These are phyloP conservation scores for Metopolophium dirhodum DNA, from an alignment of 1,140 invertebrate genomes.

Conservation along the genomic window DNA sequence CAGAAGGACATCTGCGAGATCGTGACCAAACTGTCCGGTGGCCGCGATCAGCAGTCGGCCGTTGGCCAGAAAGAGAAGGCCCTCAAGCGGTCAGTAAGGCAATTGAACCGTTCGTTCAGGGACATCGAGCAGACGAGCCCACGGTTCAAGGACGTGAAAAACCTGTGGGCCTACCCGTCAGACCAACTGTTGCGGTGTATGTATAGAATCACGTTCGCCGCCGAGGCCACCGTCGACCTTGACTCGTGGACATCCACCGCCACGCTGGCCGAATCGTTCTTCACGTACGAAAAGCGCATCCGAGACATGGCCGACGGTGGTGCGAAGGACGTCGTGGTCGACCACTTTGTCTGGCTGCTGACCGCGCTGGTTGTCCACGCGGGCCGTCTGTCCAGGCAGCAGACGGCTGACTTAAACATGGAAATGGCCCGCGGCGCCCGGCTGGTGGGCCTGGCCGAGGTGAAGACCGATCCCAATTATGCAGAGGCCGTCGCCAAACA, in stretches of 20 bases:
- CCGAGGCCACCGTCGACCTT: background rate
- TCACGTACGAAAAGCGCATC: background rate
- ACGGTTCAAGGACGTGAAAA: background rate
- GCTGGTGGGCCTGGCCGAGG: background rate
- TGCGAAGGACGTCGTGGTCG: background rate
- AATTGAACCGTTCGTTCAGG: background rate
- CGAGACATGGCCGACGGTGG: too few species aligned
- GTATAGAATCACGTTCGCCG: background rate
- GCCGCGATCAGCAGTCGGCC: background rate
- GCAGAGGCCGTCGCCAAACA: too few species aligned
- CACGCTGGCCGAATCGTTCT: background rate
- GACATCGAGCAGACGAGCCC: background rate
- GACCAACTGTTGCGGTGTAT: background rate
- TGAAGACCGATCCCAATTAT: background rate
- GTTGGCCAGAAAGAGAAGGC: background rate
- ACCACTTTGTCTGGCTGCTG: background rate
- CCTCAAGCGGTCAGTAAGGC: background rate
- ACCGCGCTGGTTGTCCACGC: background rate
- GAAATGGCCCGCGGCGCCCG: background rate
- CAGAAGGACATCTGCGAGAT: slow-evolving; percentile 68
- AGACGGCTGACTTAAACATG: background rate
- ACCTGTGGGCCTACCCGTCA: background rate
- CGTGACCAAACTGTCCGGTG: slow-evolving; percentile 65
- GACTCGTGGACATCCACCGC: background rate
- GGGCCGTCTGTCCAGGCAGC: background rate